Base-by-base conservation (phyloP, 1,140 invertebrate species). In the Trissolcus basalis region DNA sequence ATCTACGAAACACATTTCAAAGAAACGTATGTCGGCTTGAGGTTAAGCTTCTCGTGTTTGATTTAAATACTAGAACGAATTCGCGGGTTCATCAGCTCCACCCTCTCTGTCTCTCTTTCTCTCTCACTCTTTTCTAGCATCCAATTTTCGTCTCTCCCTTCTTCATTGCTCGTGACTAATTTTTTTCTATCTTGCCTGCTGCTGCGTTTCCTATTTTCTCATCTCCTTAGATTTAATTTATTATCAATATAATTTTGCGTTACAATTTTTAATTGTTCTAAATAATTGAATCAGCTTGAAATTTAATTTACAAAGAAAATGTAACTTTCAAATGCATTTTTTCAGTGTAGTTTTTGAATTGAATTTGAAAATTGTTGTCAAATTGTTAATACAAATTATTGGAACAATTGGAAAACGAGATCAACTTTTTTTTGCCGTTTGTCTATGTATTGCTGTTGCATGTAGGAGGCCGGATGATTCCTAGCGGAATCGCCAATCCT, bases 401-500 rank as follows among this genome's bases (percentile, higher is more conserved):
- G 55, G 68, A 70, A 60, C 80, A 72, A 73, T 73, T 19, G 19
- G 6, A 27, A 14, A 13, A n/a, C 6, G 35, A 33, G 50, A 70
- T 32, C 43, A 65, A 58, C n/a, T n/a, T 27, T 27, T 27, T 27
- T 35, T 19, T 64, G 43, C 70, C 67, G 60, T 70, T 77, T 77
- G 84, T 86, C 83, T 85, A 86, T 87, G 85, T 81, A 86, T 85
- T 87, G 87, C 81, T 85, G 85, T 88, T 87, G 85, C 83, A 86
- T 86, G 85, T 81, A 88, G 87, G 87, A 83, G 85, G 84, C 72
- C 84, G 88, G 75, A 83, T 87, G 83, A 82, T 84, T 78, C 84
- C 86, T 81, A 82, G 85, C 49, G 83, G 83, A 67, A 86, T 86
- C 71, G 83, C 82, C 83, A 87, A 81, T 87, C 86, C 87, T 75